phyloP scores from a whole-genome alignment of 1,140 invertebrate genomes.

The Saxidomus purpurata region DNA sequence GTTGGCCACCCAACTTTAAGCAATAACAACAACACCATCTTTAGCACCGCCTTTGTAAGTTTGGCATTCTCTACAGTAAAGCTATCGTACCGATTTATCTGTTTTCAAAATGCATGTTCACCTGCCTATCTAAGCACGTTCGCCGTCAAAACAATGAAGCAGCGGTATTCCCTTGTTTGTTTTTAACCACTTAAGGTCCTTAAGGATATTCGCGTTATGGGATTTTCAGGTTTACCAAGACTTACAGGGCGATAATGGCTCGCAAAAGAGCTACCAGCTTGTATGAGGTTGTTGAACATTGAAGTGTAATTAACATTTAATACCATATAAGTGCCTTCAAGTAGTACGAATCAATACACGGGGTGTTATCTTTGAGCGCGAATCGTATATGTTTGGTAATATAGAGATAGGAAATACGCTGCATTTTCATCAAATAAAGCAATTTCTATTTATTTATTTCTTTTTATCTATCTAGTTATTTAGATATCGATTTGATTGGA shows the following conservation, averaged over 20 bases:
- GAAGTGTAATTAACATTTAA: slow-evolving; percentile 56
- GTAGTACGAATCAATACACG: neutral
- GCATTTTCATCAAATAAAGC: too few relatives aligned
- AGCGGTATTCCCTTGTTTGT: slow-evolving; percentile 31
- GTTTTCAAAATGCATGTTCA: too few relatives aligned
- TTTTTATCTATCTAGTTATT: too few relatives aligned
- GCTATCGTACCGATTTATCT: too few relatives aligned
- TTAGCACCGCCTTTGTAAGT: too few relatives aligned
- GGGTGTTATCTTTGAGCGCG: neutral
- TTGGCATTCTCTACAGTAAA: too few relatives aligned
- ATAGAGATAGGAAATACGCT: neutral
- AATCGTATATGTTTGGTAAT: neutral
- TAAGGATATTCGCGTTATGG: slow-evolving; percentile 33
- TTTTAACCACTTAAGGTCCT: slow-evolving; percentile 4
- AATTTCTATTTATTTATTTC: too few relatives aligned
- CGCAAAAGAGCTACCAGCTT: slow-evolving; percentile 20
- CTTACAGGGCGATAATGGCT: slow-evolving; percentile 34
- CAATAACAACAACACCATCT: too few relatives aligned
- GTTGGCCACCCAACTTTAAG: too few relatives aligned
- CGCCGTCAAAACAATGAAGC: slow-evolving; percentile 23
- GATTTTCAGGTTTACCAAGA: slow-evolving; percentile 22
- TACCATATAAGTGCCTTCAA: slow-evolving; percentile 46
- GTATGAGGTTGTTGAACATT: slow-evolving; percentile 20
- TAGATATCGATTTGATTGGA: too few relatives aligned
- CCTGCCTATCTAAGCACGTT: neutral